phyloP scores from a whole-genome alignment of 2,797 vertebrate genomes.

The Gymnopithys bicolor region DNA sequence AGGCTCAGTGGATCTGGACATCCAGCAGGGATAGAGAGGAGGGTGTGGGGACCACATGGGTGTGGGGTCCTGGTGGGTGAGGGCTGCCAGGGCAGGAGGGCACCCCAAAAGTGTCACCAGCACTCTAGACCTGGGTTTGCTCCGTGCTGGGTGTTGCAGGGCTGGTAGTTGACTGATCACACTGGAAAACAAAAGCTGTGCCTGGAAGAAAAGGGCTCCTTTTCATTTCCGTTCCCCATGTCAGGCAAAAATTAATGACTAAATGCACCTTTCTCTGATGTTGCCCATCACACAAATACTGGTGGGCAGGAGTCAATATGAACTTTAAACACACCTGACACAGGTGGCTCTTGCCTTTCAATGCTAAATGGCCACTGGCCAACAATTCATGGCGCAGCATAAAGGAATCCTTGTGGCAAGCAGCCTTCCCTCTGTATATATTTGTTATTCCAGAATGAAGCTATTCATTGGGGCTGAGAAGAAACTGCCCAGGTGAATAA shows the following conservation, averaged over 20 bases:
- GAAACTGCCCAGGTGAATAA: constrained; percentile 44
- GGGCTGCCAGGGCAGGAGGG: background rate
- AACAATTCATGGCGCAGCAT: constrained; percentile 46
- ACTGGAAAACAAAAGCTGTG: constrained; percentile 62
- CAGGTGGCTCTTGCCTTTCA: constrained; percentile 67
- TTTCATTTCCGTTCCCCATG: constrained; percentile 55
- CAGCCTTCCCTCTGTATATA: constrained; percentile 56
- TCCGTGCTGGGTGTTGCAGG: background rate
- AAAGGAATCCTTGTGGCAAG: constrained; percentile 67
- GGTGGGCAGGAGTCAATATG: constrained; percentile 64
- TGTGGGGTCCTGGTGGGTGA: background rate
- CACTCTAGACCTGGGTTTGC: background rate
- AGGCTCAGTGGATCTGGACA: background rate
- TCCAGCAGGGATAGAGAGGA: background rate
- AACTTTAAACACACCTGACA: constrained; percentile 78
- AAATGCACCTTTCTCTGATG: constrained; percentile 58
- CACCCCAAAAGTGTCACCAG: background rate
- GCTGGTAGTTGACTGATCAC: constrained; percentile 60
- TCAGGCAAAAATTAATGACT: constrained; percentile 65
- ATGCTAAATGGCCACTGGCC: constrained; percentile 62
- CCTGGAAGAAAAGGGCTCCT: constrained; percentile 24
- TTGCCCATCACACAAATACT: constrained; percentile 46
- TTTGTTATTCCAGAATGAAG: constrained; percentile 57
- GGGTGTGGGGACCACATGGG: background rate
- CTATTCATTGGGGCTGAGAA: constrained; percentile 1